Conservation (phyloP, 2,113 vertebrate genomes). For the Mungos mungo region DNA sequence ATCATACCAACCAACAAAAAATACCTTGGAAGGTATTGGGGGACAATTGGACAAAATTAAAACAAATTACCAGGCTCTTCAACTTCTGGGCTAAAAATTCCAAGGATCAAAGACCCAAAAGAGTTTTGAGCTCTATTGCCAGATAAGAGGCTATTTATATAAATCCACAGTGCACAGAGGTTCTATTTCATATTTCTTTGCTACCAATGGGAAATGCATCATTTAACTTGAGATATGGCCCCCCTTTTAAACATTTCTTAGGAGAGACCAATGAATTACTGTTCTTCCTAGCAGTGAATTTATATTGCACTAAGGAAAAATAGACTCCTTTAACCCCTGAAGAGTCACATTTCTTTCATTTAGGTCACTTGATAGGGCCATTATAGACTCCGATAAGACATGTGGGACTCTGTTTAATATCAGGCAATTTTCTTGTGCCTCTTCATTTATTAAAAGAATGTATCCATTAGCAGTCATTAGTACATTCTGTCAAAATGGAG, state of each 20-base stretch:
- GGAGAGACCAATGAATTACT: neutral
- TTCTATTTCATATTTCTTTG: conserved; percentile 30
- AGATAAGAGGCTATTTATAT: neutral
- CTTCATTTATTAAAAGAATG: conserved; percentile 72
- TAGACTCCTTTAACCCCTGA: conserved; percentile 54
- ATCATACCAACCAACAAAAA: neutral
- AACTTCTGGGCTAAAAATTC: neutral
- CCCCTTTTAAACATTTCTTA: conserved; percentile 23
- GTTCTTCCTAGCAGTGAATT: conserved; percentile 30
- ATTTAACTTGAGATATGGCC: conserved; percentile 26
- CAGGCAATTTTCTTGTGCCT: conserved; percentile 60
- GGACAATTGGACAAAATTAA: neutral
- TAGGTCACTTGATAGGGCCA: conserved; percentile 71
- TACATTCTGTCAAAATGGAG: conserved; percentile 30
- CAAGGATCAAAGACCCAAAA: neutral
- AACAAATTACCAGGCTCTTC: neutral
- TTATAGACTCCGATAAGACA: conserved; percentile 70
- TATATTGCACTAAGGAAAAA: conserved; percentile 53
- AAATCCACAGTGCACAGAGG: neutral
- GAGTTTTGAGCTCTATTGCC: neutral
- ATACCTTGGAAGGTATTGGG: neutral
- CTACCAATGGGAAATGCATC: conserved; percentile 25
- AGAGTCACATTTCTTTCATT: conserved; percentile 69
- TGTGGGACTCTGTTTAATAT: conserved; percentile 67
- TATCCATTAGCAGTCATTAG: conserved; percentile 72